Conservation (phyloP, 2,113 vertebrate genomes). For the Ciconia maguari region DNA sequence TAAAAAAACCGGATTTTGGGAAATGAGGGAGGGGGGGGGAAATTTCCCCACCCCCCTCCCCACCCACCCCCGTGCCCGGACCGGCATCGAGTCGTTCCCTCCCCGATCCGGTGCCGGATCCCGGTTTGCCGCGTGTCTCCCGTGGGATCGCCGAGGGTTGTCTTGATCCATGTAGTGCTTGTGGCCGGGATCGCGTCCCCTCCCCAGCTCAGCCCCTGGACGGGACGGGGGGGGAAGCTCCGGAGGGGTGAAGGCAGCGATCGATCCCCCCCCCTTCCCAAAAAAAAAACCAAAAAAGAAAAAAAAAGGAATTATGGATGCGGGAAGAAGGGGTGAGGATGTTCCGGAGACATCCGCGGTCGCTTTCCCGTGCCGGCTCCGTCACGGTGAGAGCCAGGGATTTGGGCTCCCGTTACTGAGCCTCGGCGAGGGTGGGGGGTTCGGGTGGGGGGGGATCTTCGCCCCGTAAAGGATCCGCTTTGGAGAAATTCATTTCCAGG, state of each 20-base stretch:
- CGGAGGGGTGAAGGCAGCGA: neutral
- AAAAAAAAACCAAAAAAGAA: neutral
- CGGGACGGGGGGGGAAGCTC: neutral
- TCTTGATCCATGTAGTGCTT: neutral
- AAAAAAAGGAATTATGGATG: neutral
- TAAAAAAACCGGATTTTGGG: neutral
- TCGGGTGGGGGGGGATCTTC: constrained; percentile 49
- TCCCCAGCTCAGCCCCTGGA: neutral
- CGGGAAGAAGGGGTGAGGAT: neutral
- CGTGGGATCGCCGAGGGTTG: neutral
- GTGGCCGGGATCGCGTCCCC: neutral
- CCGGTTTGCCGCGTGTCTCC: neutral
- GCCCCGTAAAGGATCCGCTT: constrained; percentile 71
- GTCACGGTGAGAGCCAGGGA: neutral
- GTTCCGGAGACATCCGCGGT: neutral
- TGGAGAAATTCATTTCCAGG: constrained; percentile 93
- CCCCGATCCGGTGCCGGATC: too few species aligned
- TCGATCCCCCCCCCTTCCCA: neutral
- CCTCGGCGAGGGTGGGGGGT: constrained; percentile 60
- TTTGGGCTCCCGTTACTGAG: neutral
- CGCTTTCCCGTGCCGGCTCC: neutral
- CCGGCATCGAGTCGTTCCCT: neutral
- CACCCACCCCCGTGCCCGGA: neutral
- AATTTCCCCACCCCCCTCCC: too few species aligned
- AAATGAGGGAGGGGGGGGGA: neutral